Base-by-base conservation (phyloP, 2,113 vertebrate species). In the Opisthocomus hoazin region DNA sequence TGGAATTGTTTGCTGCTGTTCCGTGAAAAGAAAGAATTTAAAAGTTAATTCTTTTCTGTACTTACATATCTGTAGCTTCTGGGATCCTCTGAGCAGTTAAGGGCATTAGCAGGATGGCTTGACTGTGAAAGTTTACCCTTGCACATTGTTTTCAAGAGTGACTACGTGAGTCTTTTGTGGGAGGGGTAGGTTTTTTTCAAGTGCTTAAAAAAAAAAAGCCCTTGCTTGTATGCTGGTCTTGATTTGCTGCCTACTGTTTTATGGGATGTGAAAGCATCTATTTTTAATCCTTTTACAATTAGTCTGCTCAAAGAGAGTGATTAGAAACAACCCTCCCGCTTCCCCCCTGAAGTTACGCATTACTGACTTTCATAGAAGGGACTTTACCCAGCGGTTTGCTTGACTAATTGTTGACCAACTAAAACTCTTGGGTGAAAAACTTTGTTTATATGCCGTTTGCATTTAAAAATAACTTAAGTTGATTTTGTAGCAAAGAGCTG, bases 181-280 rank as follows among this genome's bases (percentile, higher is more conserved):
- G 97, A 89, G 91, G 95, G 80, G 94, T 87, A 83, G 85, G 85
- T 23, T n/a, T 93, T 93, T 94, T 85, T 84, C 73, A 84, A 95
- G 85, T 84, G 83, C 93, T 89, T 95, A 84, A 97, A 95, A 86
- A 56, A 45, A 53, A 2, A 27, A 51, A 10, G 20, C 48, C 37
- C 21, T 39, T 30, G 69, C 94, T 84, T 75, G 80, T 93, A 60
- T 65, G 83, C 90, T 66, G 41, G 24, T 68, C 66, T 91, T 87
- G 76, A 95, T 93, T 94, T 94, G 83, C 79, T 94, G 83, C 77
- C 82, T 84, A 18, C 51, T n/a, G 63, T 94, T 95, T 96, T 94
- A 96, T 97, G 73, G 97, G 98, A 98, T 98, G 96, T 98, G 98
- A 98, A 97, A 98, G 87, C 68, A n/a, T 75, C 97, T 97, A 89